Base-by-base conservation (phyloP, 1,140 invertebrate species). In the Drosophila triauraria region DNA sequence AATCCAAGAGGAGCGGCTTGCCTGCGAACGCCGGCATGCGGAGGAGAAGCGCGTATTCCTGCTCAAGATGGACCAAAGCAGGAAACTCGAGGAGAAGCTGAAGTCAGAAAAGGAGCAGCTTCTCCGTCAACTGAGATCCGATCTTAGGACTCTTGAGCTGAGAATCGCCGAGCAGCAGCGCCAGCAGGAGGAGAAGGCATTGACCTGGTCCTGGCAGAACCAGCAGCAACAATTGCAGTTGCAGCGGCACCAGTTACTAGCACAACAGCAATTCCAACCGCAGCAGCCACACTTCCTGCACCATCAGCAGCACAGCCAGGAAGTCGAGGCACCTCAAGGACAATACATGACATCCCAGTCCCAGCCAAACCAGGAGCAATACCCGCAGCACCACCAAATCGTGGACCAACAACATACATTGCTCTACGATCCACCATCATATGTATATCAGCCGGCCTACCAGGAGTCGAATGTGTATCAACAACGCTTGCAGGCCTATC, bases 51-150 rank as follows among this genome's bases (percentile, higher is more conserved):
- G 85, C 2, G 2, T 57, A 3, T 90, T 75, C 8, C 42, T 67
- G 40, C 38, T 61, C 13, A 85, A 90, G 57, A 85, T 87, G 81
- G 38, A 70, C 1, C 51, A 84, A 10, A 75, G 57, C 20, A 82
- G 59, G 20, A 78, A 86, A 27, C 35, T 71, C 4, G 82, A 86
- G 60, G 78, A 75, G 0, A 50, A 32, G 9, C 60, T 85, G 2
- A 48, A 65, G 42, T 15, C 54, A 0, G 47, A 63, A 9, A 86
- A 53, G 13, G 51, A 54, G 13, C 59, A 75, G 9, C 12, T 78
- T n/a, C 58, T 65, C 1, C 46, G 35, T 4, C 46, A 78, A 15
- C 13, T 86, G 2, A 30, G 51, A 20, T 27, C 23, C 0, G 78
- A 69, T 2, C 50, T 78, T 0, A 46, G 5, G 6, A 47, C 13